Percentiles rank a stretch among this genome's conserved stretches.
phyloP scores from a whole-genome alignment of 2,797 vertebrate species.

The Anisognathus igniventris region DNA sequence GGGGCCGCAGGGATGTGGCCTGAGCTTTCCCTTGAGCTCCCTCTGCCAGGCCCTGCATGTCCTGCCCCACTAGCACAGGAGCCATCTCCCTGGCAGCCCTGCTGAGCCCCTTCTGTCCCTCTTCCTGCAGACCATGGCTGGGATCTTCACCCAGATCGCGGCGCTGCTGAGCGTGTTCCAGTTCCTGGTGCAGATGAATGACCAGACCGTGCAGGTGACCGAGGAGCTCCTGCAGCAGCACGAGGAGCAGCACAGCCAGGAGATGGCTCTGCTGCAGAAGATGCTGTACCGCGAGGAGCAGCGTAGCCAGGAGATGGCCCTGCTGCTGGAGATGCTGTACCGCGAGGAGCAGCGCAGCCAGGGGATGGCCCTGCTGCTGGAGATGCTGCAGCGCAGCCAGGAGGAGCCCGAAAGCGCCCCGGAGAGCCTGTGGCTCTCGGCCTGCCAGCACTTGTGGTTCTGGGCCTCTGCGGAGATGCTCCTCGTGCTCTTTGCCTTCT shows the following conservation, averaged over 20 bases:
- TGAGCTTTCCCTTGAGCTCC: not conserved
- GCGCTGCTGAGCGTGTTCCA: fast-evolving
- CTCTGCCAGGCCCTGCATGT: not conserved
- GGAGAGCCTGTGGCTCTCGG: fast-evolving
- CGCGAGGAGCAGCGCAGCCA: not conserved
- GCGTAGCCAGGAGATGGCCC: too few relatives aligned
- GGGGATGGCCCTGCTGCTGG: not conserved
- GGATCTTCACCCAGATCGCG: fast-evolving
- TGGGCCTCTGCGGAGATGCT: not conserved
- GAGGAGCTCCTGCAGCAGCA: not conserved
- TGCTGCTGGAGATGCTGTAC: too few relatives aligned
- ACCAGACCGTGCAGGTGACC: fast-evolving
- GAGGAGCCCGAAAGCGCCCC: fast-evolving
- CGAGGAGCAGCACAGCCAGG: too few relatives aligned
- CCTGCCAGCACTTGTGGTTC: not conserved
- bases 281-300: too few relatives aligned
- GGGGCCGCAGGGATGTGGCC: not conserved
- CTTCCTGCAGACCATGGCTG: not conserved
- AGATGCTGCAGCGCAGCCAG: not conserved
- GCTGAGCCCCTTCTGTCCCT: not conserved
- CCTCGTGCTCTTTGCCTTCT: not conserved
- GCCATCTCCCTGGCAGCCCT: not conserved
- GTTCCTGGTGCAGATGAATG: fast-evolving
- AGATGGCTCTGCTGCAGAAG: too few relatives aligned
- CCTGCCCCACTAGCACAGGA: not conserved